Evolutionary conservation across 2,888 invertebrate species (phyloP).

Genomic region (Idaea dimidiata): DNA sequence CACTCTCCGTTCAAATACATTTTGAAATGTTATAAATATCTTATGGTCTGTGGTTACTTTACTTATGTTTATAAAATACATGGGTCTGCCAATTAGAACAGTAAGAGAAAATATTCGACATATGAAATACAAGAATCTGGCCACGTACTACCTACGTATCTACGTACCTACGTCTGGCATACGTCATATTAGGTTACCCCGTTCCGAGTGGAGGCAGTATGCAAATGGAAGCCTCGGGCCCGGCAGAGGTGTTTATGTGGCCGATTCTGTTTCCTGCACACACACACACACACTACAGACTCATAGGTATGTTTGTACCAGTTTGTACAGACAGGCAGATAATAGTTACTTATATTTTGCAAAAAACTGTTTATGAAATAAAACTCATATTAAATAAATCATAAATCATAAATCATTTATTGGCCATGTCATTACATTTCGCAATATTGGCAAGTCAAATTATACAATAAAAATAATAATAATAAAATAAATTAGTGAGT

Average conservation of each 20-base stretch:
- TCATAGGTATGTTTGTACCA: neutral
- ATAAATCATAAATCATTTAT: too few species aligned
- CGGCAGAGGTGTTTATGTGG: conserved; percentile 1
- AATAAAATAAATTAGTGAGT: too few species aligned
- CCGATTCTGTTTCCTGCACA: neutral
- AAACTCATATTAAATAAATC: too few species aligned
- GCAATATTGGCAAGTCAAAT: too few species aligned
- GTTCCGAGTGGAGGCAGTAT: conserved; percentile 24
- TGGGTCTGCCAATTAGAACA: too few species aligned
- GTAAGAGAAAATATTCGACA: neutral
- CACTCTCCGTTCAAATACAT: too few species aligned
- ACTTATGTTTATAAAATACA: too few species aligned
- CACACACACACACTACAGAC: neutral
- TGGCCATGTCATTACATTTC: too few species aligned
- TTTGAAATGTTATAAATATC: too few species aligned
- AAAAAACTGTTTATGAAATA: neutral
- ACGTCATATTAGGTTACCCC: conserved; percentile 32
- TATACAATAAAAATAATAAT: too few species aligned
- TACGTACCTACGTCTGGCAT: conserved; percentile 23
- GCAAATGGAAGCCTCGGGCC: conserved; percentile 29
- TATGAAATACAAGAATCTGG: neutral
- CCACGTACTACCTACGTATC: conserved; percentile 15
- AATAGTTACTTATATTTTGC: neutral
- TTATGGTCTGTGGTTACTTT: too few species aligned
- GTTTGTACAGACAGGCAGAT: neutral